These are phyloP conservation scores for Microtus californicus DNA, from an alignment of 2,797 vertebrate species.

Conservation along the genomic window DNA sequence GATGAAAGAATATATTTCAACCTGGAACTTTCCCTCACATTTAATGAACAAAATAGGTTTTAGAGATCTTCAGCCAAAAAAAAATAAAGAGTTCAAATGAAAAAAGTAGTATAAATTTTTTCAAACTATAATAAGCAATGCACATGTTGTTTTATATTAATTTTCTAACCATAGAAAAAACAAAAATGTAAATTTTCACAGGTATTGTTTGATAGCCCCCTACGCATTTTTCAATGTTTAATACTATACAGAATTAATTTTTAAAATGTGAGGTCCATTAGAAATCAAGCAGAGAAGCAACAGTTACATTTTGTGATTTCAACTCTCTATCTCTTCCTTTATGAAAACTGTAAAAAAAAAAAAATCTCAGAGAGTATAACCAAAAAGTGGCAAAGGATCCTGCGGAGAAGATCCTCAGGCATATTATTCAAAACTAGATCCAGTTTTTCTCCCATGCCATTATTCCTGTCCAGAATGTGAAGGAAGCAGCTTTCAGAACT, in stretches of 20 bases:
- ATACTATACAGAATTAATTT: neutral
- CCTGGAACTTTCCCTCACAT: neutral
- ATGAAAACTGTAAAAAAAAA: neutral
- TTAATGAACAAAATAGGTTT: neutral
- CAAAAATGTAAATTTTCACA: neutral
- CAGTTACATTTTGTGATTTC: neutral
- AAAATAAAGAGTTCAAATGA: neutral
- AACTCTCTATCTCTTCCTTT: neutral
- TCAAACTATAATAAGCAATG: neutral
- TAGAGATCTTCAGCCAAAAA: neutral
- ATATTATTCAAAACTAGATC: slow-evolving; percentile 83
- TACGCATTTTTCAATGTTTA: neutral
- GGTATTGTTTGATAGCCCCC: neutral
- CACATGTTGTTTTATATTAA: neutral
- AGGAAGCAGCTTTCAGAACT: slow-evolving; percentile 75
- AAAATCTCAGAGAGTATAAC: slow-evolving; percentile 10
- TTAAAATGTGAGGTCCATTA: neutral
- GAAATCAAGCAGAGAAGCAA: neutral
- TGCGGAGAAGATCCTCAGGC: slow-evolving; percentile 81
- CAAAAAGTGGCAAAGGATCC: slow-evolving; percentile 75
- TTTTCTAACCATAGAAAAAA: neutral
- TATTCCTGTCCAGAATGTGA: slow-evolving; percentile 82
- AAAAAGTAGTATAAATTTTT: neutral
- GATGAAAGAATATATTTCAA: neutral
- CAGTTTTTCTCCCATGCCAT: slow-evolving; percentile 74